Percentiles rank a stretch among this genome's conserved stretches.
Evolutionary conservation across 2,888 invertebrate genomes (phyloP).

Genomic region (Itoplectis maculator): DNA sequence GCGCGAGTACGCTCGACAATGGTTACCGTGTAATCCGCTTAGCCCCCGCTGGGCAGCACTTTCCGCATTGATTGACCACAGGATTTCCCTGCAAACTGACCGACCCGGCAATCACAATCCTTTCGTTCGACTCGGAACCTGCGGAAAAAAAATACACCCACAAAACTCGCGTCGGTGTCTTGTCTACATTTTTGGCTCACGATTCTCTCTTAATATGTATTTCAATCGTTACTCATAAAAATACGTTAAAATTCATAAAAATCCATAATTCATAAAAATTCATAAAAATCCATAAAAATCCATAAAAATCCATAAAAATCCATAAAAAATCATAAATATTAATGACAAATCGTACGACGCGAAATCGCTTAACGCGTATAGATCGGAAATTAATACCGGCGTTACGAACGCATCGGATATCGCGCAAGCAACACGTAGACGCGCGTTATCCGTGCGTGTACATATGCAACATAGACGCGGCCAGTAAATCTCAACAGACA

Average conservation of each 20-base stretch:
- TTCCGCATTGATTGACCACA: conserved; percentile 71
- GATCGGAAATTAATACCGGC: conserved; percentile 43
- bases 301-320: background rate
- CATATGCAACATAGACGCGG: conserved; percentile 21
- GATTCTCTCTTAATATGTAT: background rate
- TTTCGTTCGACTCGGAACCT: background rate
- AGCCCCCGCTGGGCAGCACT: conserved; percentile 43
- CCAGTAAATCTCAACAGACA: conserved; percentile 42
- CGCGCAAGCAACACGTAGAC: background rate
- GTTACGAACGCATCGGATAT: conserved; percentile 33
- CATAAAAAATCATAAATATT: conserved; percentile 41
- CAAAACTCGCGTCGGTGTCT: background rate
- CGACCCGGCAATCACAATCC: background rate
- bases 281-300: conserved; percentile 36
- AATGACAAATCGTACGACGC: conserved; percentile 6
- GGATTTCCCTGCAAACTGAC: conserved; percentile 66
- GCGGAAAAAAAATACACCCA: background rate
- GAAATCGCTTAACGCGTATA: conserved; percentile 29
- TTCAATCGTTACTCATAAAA: conserved; percentile 34
- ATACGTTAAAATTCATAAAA: too few species aligned
- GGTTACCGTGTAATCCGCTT: conserved; percentile 75
- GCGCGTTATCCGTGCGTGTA: conserved; percentile 4
- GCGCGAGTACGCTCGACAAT: conserved; percentile 62
- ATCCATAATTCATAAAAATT: conserved; percentile 3
- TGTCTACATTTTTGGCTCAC: background rate